Percentiles rank a stretch among this genome's conserved stretches.
These are phyloP conservation scores for Drosophila truncata DNA, from an alignment of 1,140 invertebrate genomes.

Conservation along the genomic window DNA sequence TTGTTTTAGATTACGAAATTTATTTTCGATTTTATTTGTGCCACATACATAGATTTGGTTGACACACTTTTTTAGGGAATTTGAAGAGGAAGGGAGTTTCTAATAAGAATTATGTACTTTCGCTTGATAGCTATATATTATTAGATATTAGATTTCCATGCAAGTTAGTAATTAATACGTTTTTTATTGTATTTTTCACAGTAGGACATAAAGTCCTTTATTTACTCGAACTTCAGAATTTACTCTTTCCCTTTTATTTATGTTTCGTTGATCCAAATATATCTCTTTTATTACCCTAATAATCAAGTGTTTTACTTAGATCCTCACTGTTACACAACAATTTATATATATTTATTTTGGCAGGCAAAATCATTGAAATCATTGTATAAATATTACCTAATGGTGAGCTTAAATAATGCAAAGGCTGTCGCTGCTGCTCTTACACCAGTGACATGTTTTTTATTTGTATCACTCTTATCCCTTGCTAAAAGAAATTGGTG, in stretches of 20 bases:
- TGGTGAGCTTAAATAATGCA: constrained; percentile 69
- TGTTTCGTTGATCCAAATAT: too few relatives aligned
- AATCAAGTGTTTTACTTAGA: background rate
- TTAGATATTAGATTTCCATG: background rate
- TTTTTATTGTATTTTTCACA: background rate
- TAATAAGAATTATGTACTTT: background rate
- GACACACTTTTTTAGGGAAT: constrained; percentile 33
- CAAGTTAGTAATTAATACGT: too few relatives aligned
- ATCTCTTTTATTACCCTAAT: background rate
- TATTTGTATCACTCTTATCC: constrained; percentile 56
- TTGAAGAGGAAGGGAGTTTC: background rate
- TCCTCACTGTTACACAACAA: constrained; percentile 6
- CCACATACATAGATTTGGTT: constrained; percentile 44
- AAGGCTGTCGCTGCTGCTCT: constrained; percentile 54
- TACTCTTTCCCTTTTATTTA: too few relatives aligned
- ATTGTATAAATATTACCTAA: constrained; percentile 64
- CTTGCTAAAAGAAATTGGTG: constrained; percentile 64
- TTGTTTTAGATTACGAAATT: constrained; percentile 66
- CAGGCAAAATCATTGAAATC: constrained; percentile 38
- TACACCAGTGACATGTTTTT: constrained; percentile 42
- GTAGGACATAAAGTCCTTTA: too few relatives aligned
- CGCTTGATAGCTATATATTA: background rate
- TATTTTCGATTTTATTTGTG: constrained; percentile 64
- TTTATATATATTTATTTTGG: constrained; percentile 21
- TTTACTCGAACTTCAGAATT: too few relatives aligned